Evolutionary conservation across 2,113 vertebrate genomes (phyloP).

Genomic region (Gobius niger): DNA sequence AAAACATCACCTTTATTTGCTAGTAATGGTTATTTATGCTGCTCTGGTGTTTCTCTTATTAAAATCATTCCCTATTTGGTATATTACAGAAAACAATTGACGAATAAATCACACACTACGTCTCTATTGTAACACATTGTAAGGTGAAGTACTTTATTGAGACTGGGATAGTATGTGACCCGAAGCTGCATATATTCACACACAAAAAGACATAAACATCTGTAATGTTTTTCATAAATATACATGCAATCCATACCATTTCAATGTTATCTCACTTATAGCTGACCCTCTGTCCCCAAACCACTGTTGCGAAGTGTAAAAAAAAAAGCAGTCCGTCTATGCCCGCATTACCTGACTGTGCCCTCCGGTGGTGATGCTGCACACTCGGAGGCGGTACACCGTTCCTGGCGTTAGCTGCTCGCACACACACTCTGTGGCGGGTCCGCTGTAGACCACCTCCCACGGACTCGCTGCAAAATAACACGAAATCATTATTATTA

Average conservation of each 20-base stretch:
- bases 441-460: slow-evolving; percentile 91
- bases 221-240: too few relatives aligned
- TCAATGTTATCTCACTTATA: not conserved
- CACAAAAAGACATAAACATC: too few relatives aligned
- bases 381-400: slow-evolving; percentile 89
- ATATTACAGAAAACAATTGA: too few relatives aligned
- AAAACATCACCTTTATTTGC: not conserved
- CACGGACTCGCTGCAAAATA: slow-evolving; percentile 83
- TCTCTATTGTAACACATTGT: too few relatives aligned
- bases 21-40: not conserved
- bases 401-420: slow-evolving; percentile 90
- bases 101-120: too few relatives aligned
- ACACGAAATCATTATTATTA: slow-evolving; percentile 23
- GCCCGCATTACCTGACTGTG: slow-evolving; percentile 85
- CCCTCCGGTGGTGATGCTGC: slow-evolving; percentile 94
- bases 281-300: not conserved
- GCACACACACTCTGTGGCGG: slow-evolving; percentile 85
- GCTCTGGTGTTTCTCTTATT: not conserved
- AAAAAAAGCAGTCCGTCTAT: not conserved
- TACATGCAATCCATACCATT: not conserved
- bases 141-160: too few relatives aligned
- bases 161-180: too few relatives aligned
- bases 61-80: too few relatives aligned
- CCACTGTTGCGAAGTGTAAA: not conserved
- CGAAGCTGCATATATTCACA: too few relatives aligned